Base-by-base conservation (phyloP, 2,797 vertebrate species). In the Otolemur crassicaudatus region DNA sequence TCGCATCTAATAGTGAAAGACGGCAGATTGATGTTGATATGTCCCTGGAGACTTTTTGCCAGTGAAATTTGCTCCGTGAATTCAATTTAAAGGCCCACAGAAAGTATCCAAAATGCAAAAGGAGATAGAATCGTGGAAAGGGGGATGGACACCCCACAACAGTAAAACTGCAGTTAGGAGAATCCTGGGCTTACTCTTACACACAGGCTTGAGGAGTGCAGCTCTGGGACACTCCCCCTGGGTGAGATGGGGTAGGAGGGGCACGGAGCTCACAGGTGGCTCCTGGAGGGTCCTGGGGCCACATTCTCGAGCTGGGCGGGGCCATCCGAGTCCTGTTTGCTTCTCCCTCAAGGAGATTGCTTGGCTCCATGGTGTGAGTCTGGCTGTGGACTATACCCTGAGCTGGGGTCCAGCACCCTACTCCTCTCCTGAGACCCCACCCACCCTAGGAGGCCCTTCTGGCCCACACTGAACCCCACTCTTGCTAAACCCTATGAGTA, bases 61-160 rank as follows among this genome's bases (percentile, higher is more conserved):
- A 37, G 90, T 7, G 72, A 90, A 89, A 91, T 81, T 73, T 70
- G 89, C 75, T 93, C 96, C 7, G 17, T 81, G 85, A 46, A 96
- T 95, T 97, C 95, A 89, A 79, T 95, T 95, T 70, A 81, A 91
- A 97, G 94, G 67, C 75, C 96, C 88, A 61, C 70, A 12, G 93
- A 95, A 97, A 80, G 92, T 82, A 56, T 95, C 97, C 89, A 70
- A 87, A 85, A 81, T 87, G 79, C 73, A n/a, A 1, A 58, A 84
- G 58, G 79, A 65, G 77, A 91, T 67, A 73, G n/a, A 63, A 0
- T 8, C 0, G 53, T 14, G 72, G 81, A 4, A 7, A 37, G 29
- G 19, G 20, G 5, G 1, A 31, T 10, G 19, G 31, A 9, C 23
- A 43, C 27, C 29, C 27, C 61, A 80, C 0, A 1, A 1, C 4